Percentiles rank a stretch among this genome's conserved stretches.
Conservation (phyloP, 2,888 invertebrate species). For the Bombylius discolor region DNA sequence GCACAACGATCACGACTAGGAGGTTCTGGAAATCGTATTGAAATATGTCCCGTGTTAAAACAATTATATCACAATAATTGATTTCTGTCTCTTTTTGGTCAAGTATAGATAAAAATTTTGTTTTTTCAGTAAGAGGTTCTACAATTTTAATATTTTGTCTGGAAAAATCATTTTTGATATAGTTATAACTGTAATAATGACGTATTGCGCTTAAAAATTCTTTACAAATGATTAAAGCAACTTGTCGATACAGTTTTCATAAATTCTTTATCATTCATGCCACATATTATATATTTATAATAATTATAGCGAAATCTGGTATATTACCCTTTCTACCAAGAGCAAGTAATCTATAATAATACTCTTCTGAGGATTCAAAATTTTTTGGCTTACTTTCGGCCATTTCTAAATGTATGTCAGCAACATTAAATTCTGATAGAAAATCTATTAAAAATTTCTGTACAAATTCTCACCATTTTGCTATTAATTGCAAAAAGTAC, state of each 20-base stretch:
- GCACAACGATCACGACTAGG: not conserved
- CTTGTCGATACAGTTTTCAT: too few species aligned
- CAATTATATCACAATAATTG: not conserved
- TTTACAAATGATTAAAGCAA: too few species aligned
- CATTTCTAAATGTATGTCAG: conserved; percentile 1
- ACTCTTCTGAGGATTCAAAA: not conserved
- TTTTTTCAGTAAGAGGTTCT: too few species aligned
- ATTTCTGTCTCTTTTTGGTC: too few species aligned
- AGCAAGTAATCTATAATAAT: not conserved
- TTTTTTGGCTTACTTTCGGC: not conserved
- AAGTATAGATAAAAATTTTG: too few species aligned
- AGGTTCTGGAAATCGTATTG: not conserved
- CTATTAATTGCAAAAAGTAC: too few species aligned
- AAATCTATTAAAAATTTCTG: not conserved
- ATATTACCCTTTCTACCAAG: not conserved
- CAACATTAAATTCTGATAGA: not conserved
- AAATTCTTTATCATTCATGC: not conserved
- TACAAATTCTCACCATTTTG: too few species aligned
- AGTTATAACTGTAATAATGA: not conserved
- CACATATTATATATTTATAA: not conserved
- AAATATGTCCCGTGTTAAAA: not conserved
- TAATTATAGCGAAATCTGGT: not conserved
- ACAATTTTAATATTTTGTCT: too few species aligned
- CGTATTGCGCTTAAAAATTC: too few species aligned
- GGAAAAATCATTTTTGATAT: too few species aligned